A percentile compares a stretch with the other conserved stretches of the same genome.
These are phyloP conservation scores for Tympanoctomys barrerae DNA, from an alignment of 2,797 vertebrate genomes.

Conservation along the genomic window DNA sequence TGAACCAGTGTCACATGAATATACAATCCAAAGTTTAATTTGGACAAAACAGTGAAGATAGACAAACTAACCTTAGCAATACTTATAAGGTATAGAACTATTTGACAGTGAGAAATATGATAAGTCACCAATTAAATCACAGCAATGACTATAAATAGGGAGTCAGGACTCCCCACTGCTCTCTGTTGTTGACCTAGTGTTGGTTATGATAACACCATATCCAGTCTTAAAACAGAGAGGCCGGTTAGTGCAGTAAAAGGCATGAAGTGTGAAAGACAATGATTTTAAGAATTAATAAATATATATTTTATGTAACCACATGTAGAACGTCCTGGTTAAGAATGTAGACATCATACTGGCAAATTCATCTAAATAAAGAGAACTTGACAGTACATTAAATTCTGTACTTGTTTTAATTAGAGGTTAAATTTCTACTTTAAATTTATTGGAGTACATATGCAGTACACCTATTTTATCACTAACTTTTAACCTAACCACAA, in stretches of 20 bases:
- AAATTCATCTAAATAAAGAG: neutral
- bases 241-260: neutral
- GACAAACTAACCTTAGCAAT: neutral
- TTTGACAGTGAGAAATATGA: neutral
- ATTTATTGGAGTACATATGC: neutral
- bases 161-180: neutral
- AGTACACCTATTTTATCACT: neutral
- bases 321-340: neutral
- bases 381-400: neutral
- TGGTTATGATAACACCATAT: fast-evolving
- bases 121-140: neutral
- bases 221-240: neutral
- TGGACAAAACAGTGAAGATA: too few species aligned
- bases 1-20: neutral
- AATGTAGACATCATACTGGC: neutral
- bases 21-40: neutral
- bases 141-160: neutral
- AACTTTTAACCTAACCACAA: neutral
- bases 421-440: neutral
- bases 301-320: neutral
- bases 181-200: too few species aligned
- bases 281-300: neutral
- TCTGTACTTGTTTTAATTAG: neutral
- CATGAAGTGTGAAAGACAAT: neutral
- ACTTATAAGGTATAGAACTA: neutral